Conservation (phyloP, 2,888 invertebrate genomes). For the Plebejus melissa region DNA sequence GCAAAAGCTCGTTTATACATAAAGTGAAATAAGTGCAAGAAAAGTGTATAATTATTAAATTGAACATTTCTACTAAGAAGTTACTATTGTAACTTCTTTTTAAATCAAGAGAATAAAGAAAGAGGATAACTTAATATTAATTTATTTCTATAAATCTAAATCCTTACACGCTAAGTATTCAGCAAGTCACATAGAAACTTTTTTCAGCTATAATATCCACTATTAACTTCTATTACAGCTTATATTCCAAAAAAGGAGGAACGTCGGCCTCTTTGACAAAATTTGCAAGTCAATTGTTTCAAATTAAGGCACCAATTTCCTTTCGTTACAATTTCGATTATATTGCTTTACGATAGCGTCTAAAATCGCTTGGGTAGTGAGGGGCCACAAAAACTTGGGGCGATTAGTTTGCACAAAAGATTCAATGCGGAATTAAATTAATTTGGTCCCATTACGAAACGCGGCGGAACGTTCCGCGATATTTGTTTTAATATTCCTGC, state of each 20-base stretch:
- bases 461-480: background rate
- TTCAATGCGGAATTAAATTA: constrained; percentile 22
- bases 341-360: background rate
- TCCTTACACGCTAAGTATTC: too few relatives aligned
- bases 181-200: background rate
- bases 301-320: constrained; percentile 4
- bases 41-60: too few relatives aligned
- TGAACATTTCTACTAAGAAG: too few relatives aligned
- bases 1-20: too few relatives aligned
- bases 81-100: too few relatives aligned
- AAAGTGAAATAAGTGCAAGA: too few relatives aligned
- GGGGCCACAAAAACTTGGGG: background rate
- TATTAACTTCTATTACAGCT: background rate
- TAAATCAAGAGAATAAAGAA: too few relatives aligned
- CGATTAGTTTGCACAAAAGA: constrained; percentile 22
- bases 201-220: background rate
- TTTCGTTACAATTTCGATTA: background rate
- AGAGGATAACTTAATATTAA: too few relatives aligned
- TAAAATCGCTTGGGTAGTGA: background rate
- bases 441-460: background rate
- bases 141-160: too few relatives aligned
- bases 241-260: background rate
- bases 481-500: background rate
- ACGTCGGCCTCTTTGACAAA: constrained; percentile 13
- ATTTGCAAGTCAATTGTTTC: constrained; percentile 26